phyloP scores from a whole-genome alignment of 2,797 vertebrate species.

The Lagocephalus sceleratus region DNA sequence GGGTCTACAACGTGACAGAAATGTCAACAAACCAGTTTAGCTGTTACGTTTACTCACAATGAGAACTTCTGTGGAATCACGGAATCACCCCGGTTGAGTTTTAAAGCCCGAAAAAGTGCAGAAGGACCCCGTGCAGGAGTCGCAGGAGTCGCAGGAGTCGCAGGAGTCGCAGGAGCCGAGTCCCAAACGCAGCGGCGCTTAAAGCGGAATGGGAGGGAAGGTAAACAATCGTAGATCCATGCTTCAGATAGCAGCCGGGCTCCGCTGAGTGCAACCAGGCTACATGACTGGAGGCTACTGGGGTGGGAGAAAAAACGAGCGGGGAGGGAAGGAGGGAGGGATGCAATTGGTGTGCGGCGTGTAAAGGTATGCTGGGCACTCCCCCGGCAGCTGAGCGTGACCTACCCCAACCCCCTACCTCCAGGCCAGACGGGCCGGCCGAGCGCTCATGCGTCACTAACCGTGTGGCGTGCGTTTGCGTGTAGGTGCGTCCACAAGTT shows the following conservation, averaged over 20 bases:
- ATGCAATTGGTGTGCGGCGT: constrained; percentile 42
- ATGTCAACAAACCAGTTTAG: no score
- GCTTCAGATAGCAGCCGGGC: constrained; percentile 36
- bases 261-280: constrained; percentile 22
- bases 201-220: constrained; percentile 9
- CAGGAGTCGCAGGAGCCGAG: neutral
- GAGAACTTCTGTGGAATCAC: neutral
- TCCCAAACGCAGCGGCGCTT: constrained; percentile 6
- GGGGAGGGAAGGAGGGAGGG: constrained; percentile 15
- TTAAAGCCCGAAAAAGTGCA: constrained; percentile 1
- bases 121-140: constrained; percentile 1
- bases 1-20: no score
- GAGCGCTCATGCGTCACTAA: constrained; percentile 61
- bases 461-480: constrained; percentile 7
- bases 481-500: neutral
- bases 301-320: constrained; percentile 34
- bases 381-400: constrained; percentile 38
- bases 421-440: constrained; percentile 52
- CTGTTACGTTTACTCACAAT: constrained; percentile 29
- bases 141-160: no score
- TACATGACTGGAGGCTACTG: constrained; percentile 37
- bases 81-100: neutral
- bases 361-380: constrained; percentile 65
- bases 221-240: constrained; percentile 44
- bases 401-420: constrained; percentile 39